Percentiles rank a stretch among this genome's conserved stretches.
These are phyloP conservation scores for Orthosia gothica DNA, from an alignment of 2,888 invertebrate species.

Conservation along the genomic window DNA sequence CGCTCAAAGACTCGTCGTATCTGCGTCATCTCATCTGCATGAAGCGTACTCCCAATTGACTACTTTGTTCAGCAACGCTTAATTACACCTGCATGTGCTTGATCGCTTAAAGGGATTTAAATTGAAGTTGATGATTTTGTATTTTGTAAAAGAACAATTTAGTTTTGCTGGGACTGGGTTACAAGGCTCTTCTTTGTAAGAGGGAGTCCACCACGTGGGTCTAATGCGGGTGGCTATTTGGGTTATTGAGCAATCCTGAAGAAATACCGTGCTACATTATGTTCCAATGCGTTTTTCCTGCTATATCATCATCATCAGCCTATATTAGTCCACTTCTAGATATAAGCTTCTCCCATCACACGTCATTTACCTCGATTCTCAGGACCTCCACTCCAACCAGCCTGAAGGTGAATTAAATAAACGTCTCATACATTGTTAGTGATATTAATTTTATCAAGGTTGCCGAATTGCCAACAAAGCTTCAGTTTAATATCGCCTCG, in stretches of 20 bases:
- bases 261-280: no score
- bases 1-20: constrained; percentile 55
- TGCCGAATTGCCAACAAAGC: background rate
- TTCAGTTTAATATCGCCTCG: background rate
- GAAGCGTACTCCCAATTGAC: constrained; percentile 43
- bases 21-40: constrained; percentile 58
- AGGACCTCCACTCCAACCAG: background rate
- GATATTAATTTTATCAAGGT: no score
- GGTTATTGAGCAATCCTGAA: no score
- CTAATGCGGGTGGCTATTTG: no score
- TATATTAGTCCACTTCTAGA: no score
- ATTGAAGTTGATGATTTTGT: constrained; percentile 2
- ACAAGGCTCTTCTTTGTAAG: background rate
- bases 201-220: background rate
- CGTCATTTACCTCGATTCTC: no score
- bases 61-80: constrained; percentile 39
- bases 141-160: background rate
- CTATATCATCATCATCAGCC: no score
- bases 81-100: constrained; percentile 41
- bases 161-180: background rate
- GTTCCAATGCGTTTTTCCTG: no score
- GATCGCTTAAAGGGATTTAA: constrained; percentile 13
- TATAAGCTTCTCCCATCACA: no score
- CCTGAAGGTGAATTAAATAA: no score
- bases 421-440: no score